Evolutionary conservation across 2,797 vertebrate species (phyloP).

Genomic region (Leucoraja ocellata): DNA sequence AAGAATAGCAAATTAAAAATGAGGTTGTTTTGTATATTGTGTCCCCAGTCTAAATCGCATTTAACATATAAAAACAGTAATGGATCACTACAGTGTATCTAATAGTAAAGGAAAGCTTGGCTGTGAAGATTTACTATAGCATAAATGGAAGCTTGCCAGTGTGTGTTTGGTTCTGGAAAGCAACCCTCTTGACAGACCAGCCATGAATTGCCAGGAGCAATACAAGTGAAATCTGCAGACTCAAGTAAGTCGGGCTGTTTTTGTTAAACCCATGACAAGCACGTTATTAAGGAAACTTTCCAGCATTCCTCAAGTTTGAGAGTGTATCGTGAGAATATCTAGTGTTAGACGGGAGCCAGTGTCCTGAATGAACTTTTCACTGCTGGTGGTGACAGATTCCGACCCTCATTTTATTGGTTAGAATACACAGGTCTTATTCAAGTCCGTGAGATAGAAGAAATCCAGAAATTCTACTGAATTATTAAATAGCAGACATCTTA

Average conservation of each 20-base stretch:
- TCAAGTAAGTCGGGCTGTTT: background rate
- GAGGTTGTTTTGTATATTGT: background rate
- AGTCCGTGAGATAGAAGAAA: background rate
- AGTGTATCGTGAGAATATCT: background rate
- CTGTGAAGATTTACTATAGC: slow-evolving; percentile 25
- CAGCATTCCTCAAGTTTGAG: background rate
- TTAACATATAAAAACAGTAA: background rate
- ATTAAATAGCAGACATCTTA: background rate
- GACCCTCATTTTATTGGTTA: background rate
- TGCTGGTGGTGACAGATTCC: background rate
- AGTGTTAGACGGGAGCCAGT: background rate
- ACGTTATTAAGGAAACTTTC: background rate
- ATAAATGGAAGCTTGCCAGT: slow-evolving; percentile 10
- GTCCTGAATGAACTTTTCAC: background rate
- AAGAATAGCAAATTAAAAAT: background rate
- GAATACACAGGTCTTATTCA: background rate
- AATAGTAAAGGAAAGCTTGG: slow-evolving; percentile 22
- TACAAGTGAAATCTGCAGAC: background rate
- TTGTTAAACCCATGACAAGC: background rate
- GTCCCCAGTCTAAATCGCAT: slow-evolving; percentile 6
- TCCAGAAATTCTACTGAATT: background rate
- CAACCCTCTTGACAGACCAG: background rate
- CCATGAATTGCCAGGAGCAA: background rate
- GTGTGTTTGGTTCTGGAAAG: slow-evolving; percentile 2
- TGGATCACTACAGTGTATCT: background rate